phyloP scores from a whole-genome alignment of 2,888 invertebrate species.

The Drosophila nr. medialis region DNA sequence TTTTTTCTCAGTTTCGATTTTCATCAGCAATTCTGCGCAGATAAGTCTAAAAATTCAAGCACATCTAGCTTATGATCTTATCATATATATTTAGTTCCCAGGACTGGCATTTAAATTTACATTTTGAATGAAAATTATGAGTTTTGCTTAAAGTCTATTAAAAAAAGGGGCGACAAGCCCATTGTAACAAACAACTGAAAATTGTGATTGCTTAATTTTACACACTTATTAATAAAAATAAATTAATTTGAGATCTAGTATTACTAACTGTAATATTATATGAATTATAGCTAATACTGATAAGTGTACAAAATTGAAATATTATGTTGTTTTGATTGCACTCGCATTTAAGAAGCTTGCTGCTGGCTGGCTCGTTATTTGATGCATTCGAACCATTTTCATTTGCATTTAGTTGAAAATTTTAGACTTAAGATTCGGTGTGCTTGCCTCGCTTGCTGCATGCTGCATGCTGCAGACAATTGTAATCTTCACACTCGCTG shows the following conservation, averaged over 20 bases:
- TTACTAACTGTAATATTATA: background rate
- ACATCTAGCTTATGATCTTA: background rate
- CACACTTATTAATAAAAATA: background rate
- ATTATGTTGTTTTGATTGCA: background rate
- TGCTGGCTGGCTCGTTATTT: background rate
- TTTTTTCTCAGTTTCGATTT: background rate
- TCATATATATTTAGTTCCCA: background rate
- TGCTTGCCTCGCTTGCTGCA: background rate
- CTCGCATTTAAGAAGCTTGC: background rate
- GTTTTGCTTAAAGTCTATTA: too few relatives aligned
- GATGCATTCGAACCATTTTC: background rate
- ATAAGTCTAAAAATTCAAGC: background rate
- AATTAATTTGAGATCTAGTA: background rate
- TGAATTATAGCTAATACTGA: background rate
- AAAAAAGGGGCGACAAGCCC: too few relatives aligned
- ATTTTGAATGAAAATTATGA: too few relatives aligned
- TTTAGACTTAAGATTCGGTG: background rate
- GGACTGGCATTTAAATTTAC: background rate
- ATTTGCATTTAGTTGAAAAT: background rate
- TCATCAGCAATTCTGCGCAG: background rate
- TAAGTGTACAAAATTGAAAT: background rate
- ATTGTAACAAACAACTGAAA: background rate
- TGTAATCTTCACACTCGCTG: conserved; percentile 48
- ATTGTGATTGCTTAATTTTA: background rate
- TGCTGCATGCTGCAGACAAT: conserved; percentile 11